Conservation (phyloP, 1,140 invertebrate species). For the Zelostemma sp. region DNA sequence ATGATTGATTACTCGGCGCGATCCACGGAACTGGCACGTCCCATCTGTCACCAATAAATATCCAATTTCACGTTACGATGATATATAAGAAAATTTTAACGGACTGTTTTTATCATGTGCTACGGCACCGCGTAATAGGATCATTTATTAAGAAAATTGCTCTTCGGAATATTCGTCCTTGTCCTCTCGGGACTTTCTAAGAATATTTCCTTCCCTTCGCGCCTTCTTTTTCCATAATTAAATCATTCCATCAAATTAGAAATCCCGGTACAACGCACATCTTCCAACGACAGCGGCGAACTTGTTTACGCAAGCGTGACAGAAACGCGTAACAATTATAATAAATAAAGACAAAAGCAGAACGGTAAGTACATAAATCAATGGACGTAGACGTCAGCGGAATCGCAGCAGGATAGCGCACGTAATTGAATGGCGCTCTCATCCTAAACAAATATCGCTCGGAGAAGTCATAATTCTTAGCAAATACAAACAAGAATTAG, state of each 20-base stretch:
- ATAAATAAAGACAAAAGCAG: not conserved
- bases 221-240: slow-evolving; percentile 28
- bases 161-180: slow-evolving; percentile 53
- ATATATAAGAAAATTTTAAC: slow-evolving; percentile 69
- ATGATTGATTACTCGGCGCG: slow-evolving; percentile 66
- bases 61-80: slow-evolving; percentile 69
- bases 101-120: slow-evolving; percentile 59
- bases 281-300: not conserved
- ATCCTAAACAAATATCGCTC: slow-evolving; percentile 5
- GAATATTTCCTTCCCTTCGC: slow-evolving; percentile 23
- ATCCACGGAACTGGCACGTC: slow-evolving; percentile 63
- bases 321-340: not conserved
- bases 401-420: not conserved
- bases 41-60: slow-evolving; percentile 70
- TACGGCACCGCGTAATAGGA: slow-evolving; percentile 59
- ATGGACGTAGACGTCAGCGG: not conserved
- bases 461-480: not conserved
- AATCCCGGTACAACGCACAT: too few relatives aligned
- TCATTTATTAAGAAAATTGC: slow-evolving; percentile 70
- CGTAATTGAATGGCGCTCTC: slow-evolving; percentile 3
- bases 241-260: slow-evolving; percentile 18
- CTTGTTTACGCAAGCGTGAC: too few relatives aligned
- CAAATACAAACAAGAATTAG: slow-evolving; percentile 2
- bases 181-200: slow-evolving; percentile 40
- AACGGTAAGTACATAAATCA: slow-evolving; percentile 17